These are phyloP conservation scores for Lasioglossum leucozonium DNA, from an alignment of 2,888 invertebrate genomes.

Conservation along the genomic window DNA sequence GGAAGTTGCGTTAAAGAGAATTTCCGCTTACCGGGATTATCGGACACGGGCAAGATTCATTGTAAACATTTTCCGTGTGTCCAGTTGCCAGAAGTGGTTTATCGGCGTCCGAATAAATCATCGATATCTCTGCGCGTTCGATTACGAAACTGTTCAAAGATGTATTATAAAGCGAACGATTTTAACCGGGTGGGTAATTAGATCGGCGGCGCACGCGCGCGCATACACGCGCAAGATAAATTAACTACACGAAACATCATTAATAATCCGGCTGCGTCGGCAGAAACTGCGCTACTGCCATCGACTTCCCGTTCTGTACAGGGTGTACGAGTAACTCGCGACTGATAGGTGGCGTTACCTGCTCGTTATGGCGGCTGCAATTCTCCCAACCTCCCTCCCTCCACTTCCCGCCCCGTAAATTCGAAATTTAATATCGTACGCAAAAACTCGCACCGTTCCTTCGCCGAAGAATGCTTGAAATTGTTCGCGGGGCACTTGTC, in stretches of 20 bases:
- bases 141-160: conserved; percentile 35
- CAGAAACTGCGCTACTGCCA: not conserved
- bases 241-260: conserved; percentile 31
- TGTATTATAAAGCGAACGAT: conserved; percentile 29
- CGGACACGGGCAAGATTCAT: not conserved
- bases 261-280: conserved; percentile 36
- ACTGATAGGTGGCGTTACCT: not conserved
- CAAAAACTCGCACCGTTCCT: not conserved
- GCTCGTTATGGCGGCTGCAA: not conserved
- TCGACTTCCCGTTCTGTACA: conserved; percentile 15
- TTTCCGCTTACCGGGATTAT: not conserved
- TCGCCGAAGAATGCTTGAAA: conserved; percentile 32
- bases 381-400: too few relatives aligned
- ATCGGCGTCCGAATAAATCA: not conserved
- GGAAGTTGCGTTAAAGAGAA: not conserved
- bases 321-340: conserved; percentile 10
- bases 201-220: not conserved
- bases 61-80: not conserved
- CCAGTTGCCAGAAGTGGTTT: not conserved
- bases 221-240: not conserved
- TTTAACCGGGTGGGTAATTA: not conserved
- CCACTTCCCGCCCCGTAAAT: too few relatives aligned
- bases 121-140: conserved; percentile 18
- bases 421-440: conserved; percentile 36
- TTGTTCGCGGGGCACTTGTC: conserved; percentile 16